A percentile compares a stretch with the other conserved stretches of the same genome.
phyloP scores from a whole-genome alignment of 2,113 vertebrate species.

The Cygnus buccinator region DNA sequence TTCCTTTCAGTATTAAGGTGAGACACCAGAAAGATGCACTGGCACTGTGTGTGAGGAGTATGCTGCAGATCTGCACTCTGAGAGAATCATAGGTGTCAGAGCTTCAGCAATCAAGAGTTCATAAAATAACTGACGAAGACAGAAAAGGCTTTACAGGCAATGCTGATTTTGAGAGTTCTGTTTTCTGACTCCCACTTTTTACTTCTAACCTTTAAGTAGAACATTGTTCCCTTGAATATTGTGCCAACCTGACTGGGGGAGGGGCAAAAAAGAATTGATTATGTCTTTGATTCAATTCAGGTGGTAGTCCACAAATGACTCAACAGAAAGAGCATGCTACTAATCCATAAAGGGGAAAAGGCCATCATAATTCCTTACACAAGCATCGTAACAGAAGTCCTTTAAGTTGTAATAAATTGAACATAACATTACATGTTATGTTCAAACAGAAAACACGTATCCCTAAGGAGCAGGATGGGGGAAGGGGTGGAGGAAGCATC shows the following conservation, averaged over 20 bases:
- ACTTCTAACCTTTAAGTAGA: neutral
- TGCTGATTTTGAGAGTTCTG: neutral
- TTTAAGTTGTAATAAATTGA: neutral
- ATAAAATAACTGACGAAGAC: neutral
- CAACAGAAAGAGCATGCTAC: neutral
- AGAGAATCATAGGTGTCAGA: too few species aligned
- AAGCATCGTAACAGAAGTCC: neutral
- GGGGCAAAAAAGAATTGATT: neutral
- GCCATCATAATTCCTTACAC: neutral
- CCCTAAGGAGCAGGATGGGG: neutral
- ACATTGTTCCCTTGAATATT: neutral
- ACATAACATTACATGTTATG: neutral
- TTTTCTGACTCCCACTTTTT: neutral
- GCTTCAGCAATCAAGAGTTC: neutral
- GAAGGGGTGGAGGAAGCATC: neutral
- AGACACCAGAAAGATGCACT: neutral
- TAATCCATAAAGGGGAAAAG: fast-evolving
- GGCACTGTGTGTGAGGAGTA: fast-evolving
- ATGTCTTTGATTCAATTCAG: neutral
- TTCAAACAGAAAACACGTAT: neutral
- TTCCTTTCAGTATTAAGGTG: neutral
- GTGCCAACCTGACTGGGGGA: neutral
- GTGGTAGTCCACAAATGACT: neutral
- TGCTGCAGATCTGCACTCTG: neutral
- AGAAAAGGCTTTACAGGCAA: neutral